A percentile compares a stretch with the other conserved stretches of the same genome.
phyloP scores from a whole-genome alignment of 1,140 invertebrate species.

The Leptinotarsa defecta region DNA sequence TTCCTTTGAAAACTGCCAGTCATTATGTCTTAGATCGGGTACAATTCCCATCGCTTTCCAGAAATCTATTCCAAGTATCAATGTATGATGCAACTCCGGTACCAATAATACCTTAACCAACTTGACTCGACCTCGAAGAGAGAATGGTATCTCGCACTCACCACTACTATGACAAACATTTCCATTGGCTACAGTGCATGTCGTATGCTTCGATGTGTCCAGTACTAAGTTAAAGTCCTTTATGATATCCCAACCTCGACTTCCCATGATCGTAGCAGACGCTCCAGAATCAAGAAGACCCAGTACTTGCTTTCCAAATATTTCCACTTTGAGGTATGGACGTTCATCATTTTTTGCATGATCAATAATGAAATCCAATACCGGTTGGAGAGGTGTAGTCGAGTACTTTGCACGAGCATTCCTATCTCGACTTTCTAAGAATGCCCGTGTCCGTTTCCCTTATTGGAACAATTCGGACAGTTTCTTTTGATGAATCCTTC shows the following conservation, averaged over 20 bases:
- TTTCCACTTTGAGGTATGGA: constrained; percentile 48
- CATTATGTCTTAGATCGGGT: too few species aligned
- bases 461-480: too few species aligned
- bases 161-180: constrained; percentile 23
- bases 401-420: too few species aligned
- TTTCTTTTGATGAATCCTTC: too few species aligned
- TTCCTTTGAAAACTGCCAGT: not conserved
- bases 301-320: not conserved
- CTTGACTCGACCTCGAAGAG: not conserved
- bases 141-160: constrained; percentile 10
- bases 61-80: too few species aligned
- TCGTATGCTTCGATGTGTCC: not conserved
- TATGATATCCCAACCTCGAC: not conserved
- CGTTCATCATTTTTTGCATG: constrained; percentile 33
- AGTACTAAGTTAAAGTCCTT: not conserved
- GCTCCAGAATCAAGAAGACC: constrained; percentile 23
- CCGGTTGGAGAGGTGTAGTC: too few species aligned
- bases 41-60: too few species aligned
- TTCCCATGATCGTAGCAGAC: constrained; percentile 1
- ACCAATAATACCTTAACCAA: not conserved
- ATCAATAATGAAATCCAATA: not conserved
- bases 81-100: too few species aligned
- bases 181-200: constrained; percentile 30
- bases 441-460: too few species aligned
- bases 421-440: too few species aligned